Evolutionary conservation across 2,888 invertebrate species (phyloP), one percentile per base, ranked within the genome.

Genomic region (Noctua fimbriata): DNA sequence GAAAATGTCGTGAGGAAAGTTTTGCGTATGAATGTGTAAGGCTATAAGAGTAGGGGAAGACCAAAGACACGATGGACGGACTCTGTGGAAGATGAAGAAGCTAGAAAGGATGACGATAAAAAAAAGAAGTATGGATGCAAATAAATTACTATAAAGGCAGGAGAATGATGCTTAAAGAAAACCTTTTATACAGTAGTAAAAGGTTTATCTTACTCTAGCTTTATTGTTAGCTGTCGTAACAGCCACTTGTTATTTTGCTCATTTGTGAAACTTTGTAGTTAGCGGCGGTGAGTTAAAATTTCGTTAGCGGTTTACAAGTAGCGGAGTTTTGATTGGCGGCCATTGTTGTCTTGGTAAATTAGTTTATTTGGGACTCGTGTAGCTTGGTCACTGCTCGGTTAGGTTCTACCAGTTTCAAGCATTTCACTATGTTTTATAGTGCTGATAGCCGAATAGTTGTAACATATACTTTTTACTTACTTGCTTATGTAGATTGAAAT

Each of bases 321-420:
- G 85, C 87, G 73, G 90, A 92, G 91, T 92, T 93, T 92, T 92
- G 93, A 94, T 94, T 92, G 89, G 89, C 87, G 80, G 77, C 87
- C 83, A 90, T 93, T 93, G 93, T 92, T 89, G 89, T 85, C 84
- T 84, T 81, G 79, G 85, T 87, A 83, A 92, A 89, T 71, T 73
- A 63, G 75, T 88, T 89, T 90, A 87, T 89, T 89, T 80, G 44
- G 36, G 44, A 78, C 47, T 41, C 16, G 41, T 52, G 67, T 82
- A 80, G 77, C 69, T 81, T 16, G 65, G 55, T 81, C 49, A 36
- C 71, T 65, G 76, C 67, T 86, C 32, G 21, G 73, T 69, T 18
- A 49, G 72, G 9, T 73, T 69, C 28, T 70, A 66, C 21, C n/a
- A 66, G n/a, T 49, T 71, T 70, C 24, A 44, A n/a, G 36, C 32